Evolutionary conservation across 2,797 vertebrate genomes (phyloP).

Genomic region (Cercopithecus hamlyni): DNA sequence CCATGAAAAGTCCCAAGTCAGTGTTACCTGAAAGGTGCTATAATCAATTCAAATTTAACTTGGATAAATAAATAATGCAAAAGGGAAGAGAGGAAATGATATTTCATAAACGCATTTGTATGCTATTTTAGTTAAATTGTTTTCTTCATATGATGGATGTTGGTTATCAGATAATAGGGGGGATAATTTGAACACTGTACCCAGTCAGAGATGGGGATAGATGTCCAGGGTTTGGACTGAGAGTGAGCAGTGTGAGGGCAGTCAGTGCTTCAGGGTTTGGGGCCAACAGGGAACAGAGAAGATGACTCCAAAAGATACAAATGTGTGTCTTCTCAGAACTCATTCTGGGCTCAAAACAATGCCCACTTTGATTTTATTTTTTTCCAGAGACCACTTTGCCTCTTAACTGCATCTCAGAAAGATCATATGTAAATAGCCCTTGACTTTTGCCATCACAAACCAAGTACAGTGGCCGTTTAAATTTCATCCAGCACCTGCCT

Average conservation of each 20-base stretch:
- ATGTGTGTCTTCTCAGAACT: not conserved
- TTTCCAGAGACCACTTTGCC: not conserved
- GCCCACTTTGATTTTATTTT: not conserved
- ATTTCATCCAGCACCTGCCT: not conserved
- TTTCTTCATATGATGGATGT: not conserved
- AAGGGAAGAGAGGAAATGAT: not conserved
- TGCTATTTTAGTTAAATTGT: not conserved
- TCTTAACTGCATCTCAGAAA: not conserved
- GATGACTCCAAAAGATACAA: not conserved
- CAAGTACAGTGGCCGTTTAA: not conserved
- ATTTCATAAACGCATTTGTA: not conserved
- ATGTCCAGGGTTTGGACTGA: not conserved
- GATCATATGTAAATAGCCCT: not conserved
- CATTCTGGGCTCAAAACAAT: not conserved
- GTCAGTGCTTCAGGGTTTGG: not conserved
- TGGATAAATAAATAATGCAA: not conserved
- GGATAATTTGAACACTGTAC: not conserved
- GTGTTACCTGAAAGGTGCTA: not conserved
- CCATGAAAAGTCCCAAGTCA: not conserved
- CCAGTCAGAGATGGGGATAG: not conserved
- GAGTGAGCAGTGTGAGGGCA: not conserved
- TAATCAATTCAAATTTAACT: constrained; percentile 17
- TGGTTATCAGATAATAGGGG: not conserved
- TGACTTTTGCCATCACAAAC: not conserved
- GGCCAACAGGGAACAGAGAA: not conserved